Conservation (phyloP, 1,140 invertebrate species). For the Temnothorax longispinosus region DNA sequence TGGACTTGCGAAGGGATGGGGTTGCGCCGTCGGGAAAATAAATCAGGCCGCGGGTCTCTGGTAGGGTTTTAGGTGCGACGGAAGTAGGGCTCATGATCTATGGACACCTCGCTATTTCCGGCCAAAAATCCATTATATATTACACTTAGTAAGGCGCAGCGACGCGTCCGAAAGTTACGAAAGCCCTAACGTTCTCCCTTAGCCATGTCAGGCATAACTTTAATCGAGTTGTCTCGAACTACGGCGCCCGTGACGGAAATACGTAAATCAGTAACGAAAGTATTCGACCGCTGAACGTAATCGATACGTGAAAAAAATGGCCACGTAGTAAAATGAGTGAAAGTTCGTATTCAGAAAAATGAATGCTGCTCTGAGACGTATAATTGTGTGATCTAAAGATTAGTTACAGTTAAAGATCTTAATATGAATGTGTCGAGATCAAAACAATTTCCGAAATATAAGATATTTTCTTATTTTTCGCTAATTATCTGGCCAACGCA, state of each 20-base stretch:
- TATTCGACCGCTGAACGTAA: constrained; percentile 47
- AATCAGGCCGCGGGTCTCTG: constrained; percentile 78
- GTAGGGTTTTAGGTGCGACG: constrained; percentile 78
- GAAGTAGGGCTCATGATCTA: constrained; percentile 83
- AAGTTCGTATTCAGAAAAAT: constrained; percentile 22
- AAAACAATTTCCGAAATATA: background rate
- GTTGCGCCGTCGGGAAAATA: constrained; percentile 78
- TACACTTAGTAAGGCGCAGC: constrained; percentile 75
- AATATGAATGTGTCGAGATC: background rate
- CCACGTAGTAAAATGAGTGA: background rate
- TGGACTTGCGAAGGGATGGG: constrained; percentile 73
- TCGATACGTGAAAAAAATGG: constrained; percentile 6
- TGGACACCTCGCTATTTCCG: constrained; percentile 81
- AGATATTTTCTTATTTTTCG: background rate
- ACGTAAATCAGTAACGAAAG: constrained; percentile 70
- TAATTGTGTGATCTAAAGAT: background rate
- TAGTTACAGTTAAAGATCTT: background rate
- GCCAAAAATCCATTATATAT: constrained; percentile 84
- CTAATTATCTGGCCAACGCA: background rate
- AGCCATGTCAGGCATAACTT: constrained; percentile 73
- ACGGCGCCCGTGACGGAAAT: constrained; percentile 65
- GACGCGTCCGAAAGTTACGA: constrained; percentile 72
- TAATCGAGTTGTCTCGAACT: constrained; percentile 78
- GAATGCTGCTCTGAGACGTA: background rate
- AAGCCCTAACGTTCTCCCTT: constrained; percentile 47